These are phyloP conservation scores for Morpho deidamia DNA, from an alignment of 2,888 invertebrate genomes.

Conservation along the genomic window DNA sequence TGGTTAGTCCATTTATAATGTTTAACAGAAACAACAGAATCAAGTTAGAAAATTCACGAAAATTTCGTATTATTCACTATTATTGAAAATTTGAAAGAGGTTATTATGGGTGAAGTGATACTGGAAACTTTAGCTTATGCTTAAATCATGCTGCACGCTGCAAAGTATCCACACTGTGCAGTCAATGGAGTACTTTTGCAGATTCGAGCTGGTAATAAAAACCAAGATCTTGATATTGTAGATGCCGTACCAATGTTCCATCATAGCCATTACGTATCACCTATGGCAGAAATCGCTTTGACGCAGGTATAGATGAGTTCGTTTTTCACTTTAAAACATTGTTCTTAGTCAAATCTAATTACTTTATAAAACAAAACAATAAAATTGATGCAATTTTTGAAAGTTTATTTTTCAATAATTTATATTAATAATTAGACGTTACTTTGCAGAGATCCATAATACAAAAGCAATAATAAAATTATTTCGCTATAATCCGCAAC, in stretches of 20 bases:
- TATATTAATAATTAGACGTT: too few relatives aligned
- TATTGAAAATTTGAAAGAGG: neutral
- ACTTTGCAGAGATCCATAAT: too few relatives aligned
- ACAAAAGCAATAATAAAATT: too few relatives aligned
- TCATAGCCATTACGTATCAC: conserved; percentile 92
- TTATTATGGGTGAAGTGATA: conserved; percentile 67
- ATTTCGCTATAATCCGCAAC: too few relatives aligned
- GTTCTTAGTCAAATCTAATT: too few relatives aligned
- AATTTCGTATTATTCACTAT: neutral
- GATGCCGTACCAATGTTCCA: conserved; percentile 96
- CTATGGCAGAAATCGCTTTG: conserved; percentile 96
- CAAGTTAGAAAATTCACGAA: neutral
- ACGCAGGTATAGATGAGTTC: conserved; percentile 82
- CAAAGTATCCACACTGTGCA: conserved; percentile 97
- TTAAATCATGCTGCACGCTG: conserved; percentile 95
- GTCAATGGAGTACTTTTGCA: conserved; percentile 94
- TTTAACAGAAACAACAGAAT: too few relatives aligned
- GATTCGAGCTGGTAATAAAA: conserved; percentile 76
- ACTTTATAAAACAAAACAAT: too few relatives aligned
- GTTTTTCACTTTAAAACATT: too few relatives aligned
- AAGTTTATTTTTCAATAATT: too few relatives aligned
- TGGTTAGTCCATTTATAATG: too few relatives aligned
- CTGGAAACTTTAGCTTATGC: conserved; percentile 89
- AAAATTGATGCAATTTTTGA: too few relatives aligned
- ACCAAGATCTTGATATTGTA: conserved; percentile 81